These are phyloP conservation scores for Dicrostonyx torquatus DNA, from an alignment of 2,797 vertebrate genomes.

Conservation along the genomic window DNA sequence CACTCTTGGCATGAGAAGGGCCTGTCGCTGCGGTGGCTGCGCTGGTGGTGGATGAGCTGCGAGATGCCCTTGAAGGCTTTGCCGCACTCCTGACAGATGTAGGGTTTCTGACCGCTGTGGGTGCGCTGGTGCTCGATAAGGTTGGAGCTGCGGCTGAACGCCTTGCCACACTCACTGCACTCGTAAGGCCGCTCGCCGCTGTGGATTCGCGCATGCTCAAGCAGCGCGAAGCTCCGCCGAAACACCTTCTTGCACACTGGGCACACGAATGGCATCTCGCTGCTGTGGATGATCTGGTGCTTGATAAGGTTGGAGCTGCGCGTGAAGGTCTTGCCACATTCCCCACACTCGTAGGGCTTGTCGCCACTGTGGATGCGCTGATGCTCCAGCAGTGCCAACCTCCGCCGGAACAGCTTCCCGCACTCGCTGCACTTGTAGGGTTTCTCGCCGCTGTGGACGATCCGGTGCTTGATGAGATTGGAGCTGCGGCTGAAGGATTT, in stretches of 20 bases:
- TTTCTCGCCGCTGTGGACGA: constrained; percentile 50
- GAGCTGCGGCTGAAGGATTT: constrained; percentile 68
- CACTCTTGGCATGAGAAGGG: constrained; percentile 76
- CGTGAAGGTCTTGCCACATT: constrained; percentile 77
- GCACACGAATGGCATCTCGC: constrained; percentile 73
- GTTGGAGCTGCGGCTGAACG: constrained; percentile 80
- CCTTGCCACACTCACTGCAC: constrained; percentile 76
- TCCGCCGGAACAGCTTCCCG: constrained; percentile 66
- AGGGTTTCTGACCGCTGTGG: constrained; percentile 72
- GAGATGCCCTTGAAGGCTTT: constrained; percentile 77
- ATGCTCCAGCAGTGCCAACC: constrained; percentile 70
- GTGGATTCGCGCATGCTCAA: constrained; percentile 75
- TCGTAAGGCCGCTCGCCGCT: constrained; percentile 79
- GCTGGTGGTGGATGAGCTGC: constrained; percentile 78
- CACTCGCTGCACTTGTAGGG: constrained; percentile 41
- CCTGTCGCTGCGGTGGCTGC: constrained; percentile 73
- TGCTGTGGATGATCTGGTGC: constrained; percentile 77
- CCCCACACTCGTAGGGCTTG: constrained; percentile 64
- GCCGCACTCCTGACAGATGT: constrained; percentile 64
- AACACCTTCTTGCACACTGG: constrained; percentile 76
- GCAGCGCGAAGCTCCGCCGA: constrained; percentile 74
- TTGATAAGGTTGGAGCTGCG: constrained; percentile 79
- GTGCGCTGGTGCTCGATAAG: constrained; percentile 78
- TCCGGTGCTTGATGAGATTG: constrained; percentile 65
- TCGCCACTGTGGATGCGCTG: constrained; percentile 47